These are phyloP conservation scores for Albula goreensis DNA, from an alignment of 2,113 vertebrate species.

Conservation along the genomic window DNA sequence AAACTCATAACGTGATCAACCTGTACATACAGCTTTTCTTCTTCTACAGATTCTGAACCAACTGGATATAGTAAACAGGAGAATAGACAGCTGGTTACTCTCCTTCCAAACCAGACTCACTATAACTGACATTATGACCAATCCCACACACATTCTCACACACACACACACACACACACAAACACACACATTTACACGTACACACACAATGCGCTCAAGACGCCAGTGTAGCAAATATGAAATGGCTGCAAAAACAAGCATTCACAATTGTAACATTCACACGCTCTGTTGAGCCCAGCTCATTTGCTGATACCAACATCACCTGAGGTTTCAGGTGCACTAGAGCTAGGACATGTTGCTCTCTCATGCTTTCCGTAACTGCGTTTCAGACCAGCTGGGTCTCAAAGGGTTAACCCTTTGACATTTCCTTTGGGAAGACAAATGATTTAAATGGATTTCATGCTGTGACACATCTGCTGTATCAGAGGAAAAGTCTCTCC, in stretches of 20 bases:
- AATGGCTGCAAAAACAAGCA: not conserved
- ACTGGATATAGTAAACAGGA: too few species aligned
- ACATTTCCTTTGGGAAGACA: not conserved
- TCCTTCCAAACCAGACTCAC: too few species aligned
- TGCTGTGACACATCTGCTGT: constrained; percentile 15
- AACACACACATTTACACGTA: not conserved
- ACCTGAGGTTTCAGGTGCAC: not conserved
- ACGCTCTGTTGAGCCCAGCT: not conserved
- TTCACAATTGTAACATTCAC: not conserved
- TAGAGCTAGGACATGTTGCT: not conserved
- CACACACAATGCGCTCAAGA: too few species aligned
- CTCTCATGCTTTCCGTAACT: not conserved
- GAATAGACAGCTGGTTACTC: too few species aligned
- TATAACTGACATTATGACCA: too few species aligned
- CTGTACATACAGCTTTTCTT: too few species aligned
- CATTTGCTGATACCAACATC: not conserved
- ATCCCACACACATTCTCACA: not conserved
- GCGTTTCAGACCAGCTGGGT: not conserved
- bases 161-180: not conserved
- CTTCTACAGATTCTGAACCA: too few species aligned
- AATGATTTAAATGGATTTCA: not conserved
- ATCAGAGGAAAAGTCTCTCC: not conserved
- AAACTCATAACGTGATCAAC: too few species aligned
- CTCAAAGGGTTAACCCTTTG: not conserved
- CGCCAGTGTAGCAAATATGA: not conserved